Evolutionary conservation across 1,140 invertebrate species (phyloP).

Genomic region (Conus ventricosus): DNA sequence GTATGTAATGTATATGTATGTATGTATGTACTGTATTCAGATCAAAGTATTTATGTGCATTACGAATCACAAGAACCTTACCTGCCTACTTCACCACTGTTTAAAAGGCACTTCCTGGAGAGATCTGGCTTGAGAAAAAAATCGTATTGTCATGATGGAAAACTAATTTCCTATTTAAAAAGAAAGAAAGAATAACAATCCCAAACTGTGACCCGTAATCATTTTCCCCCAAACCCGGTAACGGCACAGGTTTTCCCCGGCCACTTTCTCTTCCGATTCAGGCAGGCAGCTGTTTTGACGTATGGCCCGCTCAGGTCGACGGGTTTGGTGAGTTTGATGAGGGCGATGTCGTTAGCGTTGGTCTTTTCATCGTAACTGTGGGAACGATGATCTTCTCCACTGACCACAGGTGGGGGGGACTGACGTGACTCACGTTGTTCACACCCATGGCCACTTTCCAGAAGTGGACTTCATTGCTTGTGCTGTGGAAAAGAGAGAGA

Average conservation of each 20-base stretch:
- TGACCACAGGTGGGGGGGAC: neutral
- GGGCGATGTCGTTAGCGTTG: conserved; percentile 59
- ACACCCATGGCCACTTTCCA: neutral
- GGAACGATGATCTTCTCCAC: neutral
- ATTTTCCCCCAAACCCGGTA: conserved; percentile 60
- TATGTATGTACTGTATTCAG: no score
- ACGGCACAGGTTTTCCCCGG: conserved; percentile 52
- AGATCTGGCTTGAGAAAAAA: no score
- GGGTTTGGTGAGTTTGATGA: conserved; percentile 54
- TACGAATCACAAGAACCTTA: no score
- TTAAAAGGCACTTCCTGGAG: no score
- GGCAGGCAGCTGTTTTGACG: conserved; percentile 57
- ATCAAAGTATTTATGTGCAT: no score
- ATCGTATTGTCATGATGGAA: no score
- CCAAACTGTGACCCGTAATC: no score
- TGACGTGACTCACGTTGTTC: neutral
- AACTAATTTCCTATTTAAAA: no score
- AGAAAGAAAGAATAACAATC: no score
- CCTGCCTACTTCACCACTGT: no score
- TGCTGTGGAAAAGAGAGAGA: no score
- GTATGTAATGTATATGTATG: no score
- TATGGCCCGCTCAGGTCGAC: conserved; percentile 42
- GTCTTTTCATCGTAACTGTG: conserved; percentile 40
- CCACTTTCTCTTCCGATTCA: conserved; percentile 38
- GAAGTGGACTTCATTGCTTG: neutral